Evolutionary conservation across 2,113 vertebrate genomes (phyloP).

Genomic region (Oxyruncus cristatus): DNA sequence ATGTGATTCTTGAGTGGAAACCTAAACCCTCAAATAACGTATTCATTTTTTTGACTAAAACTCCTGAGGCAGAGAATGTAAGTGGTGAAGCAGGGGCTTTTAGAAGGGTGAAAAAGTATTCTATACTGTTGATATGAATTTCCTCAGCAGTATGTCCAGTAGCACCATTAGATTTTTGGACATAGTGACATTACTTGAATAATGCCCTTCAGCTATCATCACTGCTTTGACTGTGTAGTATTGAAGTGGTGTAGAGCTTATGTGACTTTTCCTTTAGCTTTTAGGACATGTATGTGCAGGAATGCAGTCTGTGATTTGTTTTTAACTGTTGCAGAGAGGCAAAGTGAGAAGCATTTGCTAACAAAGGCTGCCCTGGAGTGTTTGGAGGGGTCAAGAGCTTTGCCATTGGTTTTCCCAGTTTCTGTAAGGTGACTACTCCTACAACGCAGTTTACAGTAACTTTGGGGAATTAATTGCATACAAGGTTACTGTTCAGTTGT

Average conservation of each 20-base stretch:
- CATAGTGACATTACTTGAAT: neutral
- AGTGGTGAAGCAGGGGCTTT: neutral
- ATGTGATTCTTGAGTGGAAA: neutral
- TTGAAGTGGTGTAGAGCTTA: neutral
- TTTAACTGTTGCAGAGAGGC: neutral
- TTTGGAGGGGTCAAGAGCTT: neutral
- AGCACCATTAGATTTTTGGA: neutral
- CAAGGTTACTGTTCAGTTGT: neutral
- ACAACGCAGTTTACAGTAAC: neutral
- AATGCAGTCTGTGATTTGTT: neutral
- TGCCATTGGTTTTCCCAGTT: neutral
- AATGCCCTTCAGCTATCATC: neutral
- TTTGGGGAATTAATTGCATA: neutral
- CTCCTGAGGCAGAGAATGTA: neutral
- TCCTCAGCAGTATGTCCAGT: neutral
- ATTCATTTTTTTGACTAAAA: neutral
- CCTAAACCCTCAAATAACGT: neutral
- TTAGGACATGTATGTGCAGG: neutral
- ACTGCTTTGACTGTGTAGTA: neutral
- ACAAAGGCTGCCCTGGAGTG: neutral
- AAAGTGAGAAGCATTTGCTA: neutral
- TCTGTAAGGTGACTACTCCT: neutral
- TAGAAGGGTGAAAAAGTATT: neutral
- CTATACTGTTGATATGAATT: neutral
- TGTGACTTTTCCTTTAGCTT: neutral